Evolutionary conservation across 2,888 invertebrate species (phyloP).

Genomic region (Dasypogon diadema): DNA sequence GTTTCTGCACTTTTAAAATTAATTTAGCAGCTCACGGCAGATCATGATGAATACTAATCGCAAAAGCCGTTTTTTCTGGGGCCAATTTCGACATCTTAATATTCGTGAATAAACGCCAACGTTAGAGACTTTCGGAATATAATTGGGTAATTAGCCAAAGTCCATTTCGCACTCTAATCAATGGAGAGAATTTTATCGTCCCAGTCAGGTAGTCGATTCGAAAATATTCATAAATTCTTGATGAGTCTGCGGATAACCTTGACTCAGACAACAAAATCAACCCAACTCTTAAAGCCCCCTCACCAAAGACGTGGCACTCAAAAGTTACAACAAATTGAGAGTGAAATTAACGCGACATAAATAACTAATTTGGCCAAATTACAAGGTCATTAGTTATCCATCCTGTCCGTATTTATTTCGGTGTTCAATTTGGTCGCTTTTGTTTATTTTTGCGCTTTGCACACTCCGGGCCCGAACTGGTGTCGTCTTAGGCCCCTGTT

Average conservation of each 20-base stretch:
- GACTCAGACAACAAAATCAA: conserved; percentile 35
- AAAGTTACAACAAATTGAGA: conserved; percentile 55
- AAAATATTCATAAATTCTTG: conserved; percentile 46
- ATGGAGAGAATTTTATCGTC: conserved; percentile 38
- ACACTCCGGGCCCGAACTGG: conserved; percentile 2
- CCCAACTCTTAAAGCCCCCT: not conserved
- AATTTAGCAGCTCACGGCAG: conserved; percentile 33
- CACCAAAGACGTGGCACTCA: conserved; percentile 40
- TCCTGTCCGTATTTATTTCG: conserved; percentile 53
- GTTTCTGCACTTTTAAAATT: conserved; percentile 26
- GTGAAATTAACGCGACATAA: conserved; percentile 57
- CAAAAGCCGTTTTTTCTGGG: not conserved
- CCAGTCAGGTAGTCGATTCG: conserved; percentile 30
- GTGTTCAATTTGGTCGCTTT: conserved; percentile 37
- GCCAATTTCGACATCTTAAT: conserved; percentile 34
- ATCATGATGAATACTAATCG: conserved; percentile 14
- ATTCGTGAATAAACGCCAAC: conserved; percentile 35
- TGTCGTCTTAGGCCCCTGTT: conserved; percentile 52
- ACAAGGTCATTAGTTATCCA: conserved; percentile 57
- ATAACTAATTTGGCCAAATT: conserved; percentile 58
- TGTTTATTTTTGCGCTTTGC: conserved; percentile 39
- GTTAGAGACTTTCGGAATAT: not conserved
- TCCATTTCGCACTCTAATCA: conserved; percentile 43
- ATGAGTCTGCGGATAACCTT: conserved; percentile 46
- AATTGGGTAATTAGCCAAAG: conserved; percentile 29